A percentile compares a stretch with the other conserved stretches of the same genome.
Conservation (phyloP, 1,140 invertebrate genomes). For the Drosophila hydei region DNA sequence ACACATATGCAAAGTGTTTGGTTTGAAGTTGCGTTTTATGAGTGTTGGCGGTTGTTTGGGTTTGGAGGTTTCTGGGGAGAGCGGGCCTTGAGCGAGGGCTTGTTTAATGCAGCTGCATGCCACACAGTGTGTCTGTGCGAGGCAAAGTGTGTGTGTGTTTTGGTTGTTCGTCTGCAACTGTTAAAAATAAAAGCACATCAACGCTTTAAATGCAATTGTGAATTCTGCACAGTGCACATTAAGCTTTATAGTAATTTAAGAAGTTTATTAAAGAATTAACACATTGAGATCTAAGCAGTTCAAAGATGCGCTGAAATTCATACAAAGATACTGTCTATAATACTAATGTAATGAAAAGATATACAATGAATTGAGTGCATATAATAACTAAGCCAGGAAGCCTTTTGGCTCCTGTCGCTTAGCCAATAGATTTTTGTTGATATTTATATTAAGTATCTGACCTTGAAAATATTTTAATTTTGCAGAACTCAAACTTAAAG, state of each 20-base stretch:
- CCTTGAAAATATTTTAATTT: too few relatives aligned
- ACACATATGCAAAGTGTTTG: conserved; percentile 54
- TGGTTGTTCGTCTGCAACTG: conserved; percentile 20
- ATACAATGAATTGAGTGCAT: too few relatives aligned
- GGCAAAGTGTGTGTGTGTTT: not conserved
- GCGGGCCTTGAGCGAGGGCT: not conserved
- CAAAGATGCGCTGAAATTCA: too few relatives aligned
- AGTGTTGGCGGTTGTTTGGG: not conserved
- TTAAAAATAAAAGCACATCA: conserved; percentile 45
- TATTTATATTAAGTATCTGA: too few relatives aligned
- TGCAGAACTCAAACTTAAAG: too few relatives aligned
- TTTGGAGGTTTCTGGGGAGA: not conserved
- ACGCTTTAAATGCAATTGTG: conserved; percentile 46
- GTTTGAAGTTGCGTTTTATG: conserved; percentile 60
- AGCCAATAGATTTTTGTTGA: too few relatives aligned
- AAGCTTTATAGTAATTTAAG: not conserved
- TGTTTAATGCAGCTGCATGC: conserved; percentile 42
- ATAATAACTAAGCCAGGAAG: too few relatives aligned
- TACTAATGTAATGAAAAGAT: too few relatives aligned
- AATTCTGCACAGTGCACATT: conserved; percentile 8
- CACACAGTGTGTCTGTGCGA: conserved; percentile 12
- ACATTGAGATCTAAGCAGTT: too few relatives aligned
- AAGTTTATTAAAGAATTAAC: not conserved
- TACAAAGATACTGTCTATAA: too few relatives aligned
- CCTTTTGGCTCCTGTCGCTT: too few relatives aligned